phyloP scores from a whole-genome alignment of 1,140 invertebrate species.

The Aphaenogaster ashmeadi region DNA sequence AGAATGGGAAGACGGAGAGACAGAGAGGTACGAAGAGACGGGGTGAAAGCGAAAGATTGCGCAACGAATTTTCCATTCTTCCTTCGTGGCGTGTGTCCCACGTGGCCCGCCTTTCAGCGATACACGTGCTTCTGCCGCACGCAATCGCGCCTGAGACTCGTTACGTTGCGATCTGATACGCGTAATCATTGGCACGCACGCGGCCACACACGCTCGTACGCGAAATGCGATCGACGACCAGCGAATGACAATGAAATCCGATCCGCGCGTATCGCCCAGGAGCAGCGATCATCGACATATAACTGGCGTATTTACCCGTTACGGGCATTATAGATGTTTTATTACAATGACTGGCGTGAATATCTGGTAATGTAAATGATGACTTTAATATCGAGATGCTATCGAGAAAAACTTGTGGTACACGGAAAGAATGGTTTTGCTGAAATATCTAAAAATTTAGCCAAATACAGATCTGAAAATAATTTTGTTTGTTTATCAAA shows the following conservation, averaged over 20 bases:
- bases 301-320: neutral
- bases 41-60: conserved; percentile 44
- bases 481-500: too few relatives aligned
- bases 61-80: conserved; percentile 52
- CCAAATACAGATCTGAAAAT: too few relatives aligned
- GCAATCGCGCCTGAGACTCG: conserved; percentile 35
- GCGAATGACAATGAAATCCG: conserved; percentile 52
- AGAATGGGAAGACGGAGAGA: neutral
- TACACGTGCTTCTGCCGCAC: conserved; percentile 50
- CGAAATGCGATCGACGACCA: conserved; percentile 40
- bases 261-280: neutral
- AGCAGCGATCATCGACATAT: neutral
- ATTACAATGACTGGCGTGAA: neutral
- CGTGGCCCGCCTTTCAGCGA: conserved; percentile 35
- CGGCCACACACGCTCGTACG: neutral
- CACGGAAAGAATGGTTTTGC: too few relatives aligned
- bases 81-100: neutral
- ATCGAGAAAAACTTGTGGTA: too few relatives aligned
- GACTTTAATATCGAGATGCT: neutral
- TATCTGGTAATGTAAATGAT: neutral
- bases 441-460: too few relatives aligned
- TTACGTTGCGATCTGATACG: conserved; percentile 42
- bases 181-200: conserved; percentile 58
- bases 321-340: too few relatives aligned
- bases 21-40: neutral